Evolutionary conservation across 2,888 invertebrate genomes (phyloP).

Genomic region (Oegoconia quadripuncta): DNA sequence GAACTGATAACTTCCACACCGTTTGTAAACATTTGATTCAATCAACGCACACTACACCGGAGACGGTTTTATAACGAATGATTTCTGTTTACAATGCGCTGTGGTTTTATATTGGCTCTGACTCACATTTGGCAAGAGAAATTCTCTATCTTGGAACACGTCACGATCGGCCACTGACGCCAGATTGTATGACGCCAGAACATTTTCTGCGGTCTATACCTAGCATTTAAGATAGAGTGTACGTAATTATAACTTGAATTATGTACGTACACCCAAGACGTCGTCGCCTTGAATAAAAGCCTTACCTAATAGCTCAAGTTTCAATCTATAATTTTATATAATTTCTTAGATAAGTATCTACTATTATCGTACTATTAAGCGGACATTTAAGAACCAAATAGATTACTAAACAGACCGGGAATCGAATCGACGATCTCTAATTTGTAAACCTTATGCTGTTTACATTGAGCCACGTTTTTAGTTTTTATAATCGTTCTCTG

Average conservation of each 20-base stretch:
- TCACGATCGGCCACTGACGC: constrained; percentile 56
- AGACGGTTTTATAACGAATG: constrained; percentile 47
- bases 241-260: neutral
- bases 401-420: too few species aligned
- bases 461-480: too few species aligned
- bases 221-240: constrained; percentile 4
- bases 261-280: too few species aligned
- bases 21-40: constrained; percentile 64
- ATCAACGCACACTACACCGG: constrained; percentile 11
- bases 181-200: constrained; percentile 47
- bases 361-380: too few species aligned
- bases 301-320: too few species aligned
- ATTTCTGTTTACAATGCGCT: constrained; percentile 35
- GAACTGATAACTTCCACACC: constrained; percentile 55
- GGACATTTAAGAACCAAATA: too few species aligned
- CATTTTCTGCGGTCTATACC: constrained; percentile 24
- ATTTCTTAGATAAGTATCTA: too few species aligned
- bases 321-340: too few species aligned
- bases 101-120: constrained; percentile 63
- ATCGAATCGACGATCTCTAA: too few species aligned
- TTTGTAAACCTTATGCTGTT: too few species aligned
- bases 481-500: too few species aligned
- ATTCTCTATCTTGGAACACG: constrained; percentile 47
- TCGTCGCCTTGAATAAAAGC: too few species aligned
- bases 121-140: constrained; percentile 66